These are phyloP conservation scores for Zoanthus solanderi DNA, from an alignment of 92 coral and sea anemone genomes.

Conservation along the genomic window DNA sequence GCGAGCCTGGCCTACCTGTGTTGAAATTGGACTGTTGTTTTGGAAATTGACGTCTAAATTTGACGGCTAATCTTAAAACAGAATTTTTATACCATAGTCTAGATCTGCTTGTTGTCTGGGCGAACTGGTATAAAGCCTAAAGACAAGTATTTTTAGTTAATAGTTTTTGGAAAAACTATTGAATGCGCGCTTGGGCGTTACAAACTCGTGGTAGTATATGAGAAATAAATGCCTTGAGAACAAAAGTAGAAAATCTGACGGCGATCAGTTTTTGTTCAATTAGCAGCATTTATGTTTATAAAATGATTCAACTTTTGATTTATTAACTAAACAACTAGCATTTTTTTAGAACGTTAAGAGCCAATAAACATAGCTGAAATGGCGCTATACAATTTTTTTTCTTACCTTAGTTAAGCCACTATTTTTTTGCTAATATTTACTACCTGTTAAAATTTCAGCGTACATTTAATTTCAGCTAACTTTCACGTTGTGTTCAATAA, in stretches of 20 bases:
- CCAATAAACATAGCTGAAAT: neutral
- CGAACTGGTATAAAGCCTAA: slow-evolving; percentile 5
- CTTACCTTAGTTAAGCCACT: neutral
- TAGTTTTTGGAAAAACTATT: slow-evolving; percentile 9
- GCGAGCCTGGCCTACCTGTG: neutral
- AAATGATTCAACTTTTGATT: neutral
- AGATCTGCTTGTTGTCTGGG: slow-evolving; percentile 4
- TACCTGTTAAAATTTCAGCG: neutral
- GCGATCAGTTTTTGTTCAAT: too few species aligned
- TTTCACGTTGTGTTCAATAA: neutral
- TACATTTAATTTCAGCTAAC: neutral
- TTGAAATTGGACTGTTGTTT: neutral
- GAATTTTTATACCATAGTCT: neutral
- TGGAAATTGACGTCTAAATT: neutral
- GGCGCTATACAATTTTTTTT: neutral
- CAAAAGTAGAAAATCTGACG: neutral
- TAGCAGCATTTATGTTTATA: neutral
- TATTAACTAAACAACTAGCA: neutral
- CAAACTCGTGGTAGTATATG: neutral
- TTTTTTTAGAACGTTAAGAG: neutral
- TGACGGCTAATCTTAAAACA: slow-evolving; percentile 2
- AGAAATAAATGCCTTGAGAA: neutral
- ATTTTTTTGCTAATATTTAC: neutral
- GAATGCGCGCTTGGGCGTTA: slow-evolving; percentile 1
- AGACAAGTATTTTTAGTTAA: slow-evolving; percentile 6